Evolutionary conservation across 2,888 invertebrate species (phyloP), one percentile per base, ranked within the genome.

Genomic region (Phorcus lineatus): DNA sequence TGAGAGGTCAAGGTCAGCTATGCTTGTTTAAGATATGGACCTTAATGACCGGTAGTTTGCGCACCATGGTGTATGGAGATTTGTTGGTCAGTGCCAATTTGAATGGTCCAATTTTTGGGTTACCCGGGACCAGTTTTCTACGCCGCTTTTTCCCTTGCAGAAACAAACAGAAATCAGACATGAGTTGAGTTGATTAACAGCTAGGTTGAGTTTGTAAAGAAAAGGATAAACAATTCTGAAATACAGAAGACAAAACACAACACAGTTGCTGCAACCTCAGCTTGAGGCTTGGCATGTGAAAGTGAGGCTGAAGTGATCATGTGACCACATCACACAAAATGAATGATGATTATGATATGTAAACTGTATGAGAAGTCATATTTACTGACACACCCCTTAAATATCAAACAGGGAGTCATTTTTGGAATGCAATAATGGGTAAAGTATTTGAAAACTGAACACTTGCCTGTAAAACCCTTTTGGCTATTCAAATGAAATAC

Each of bases 31-130:
- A 80, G 79, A 89, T 86, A 86, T 88, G 87, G 83, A 89, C 87
- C 88, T 88, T 89, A 82, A 89, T 87, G 54, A 88, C 87, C 40
- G 89, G 89, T 22, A 89, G 87, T 86, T 87, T 88, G 84, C 87
- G 87, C 54, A 87, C 84, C 84, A 87, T 84, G 83, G 86, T 84
- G 78, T 86, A 85, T 9, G 86, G 86, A 40, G 86, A 83, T 66
- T 82, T 80, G 70, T 82, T 78, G 79, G 88, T 85, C 82, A 88
- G 86, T 74, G 86, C 86, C 76, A 87, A 85, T 86, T 87, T 88
- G 78, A 87, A 83, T 62, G 87, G 83, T 62, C 80, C 81, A 76
- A 82, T 81, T 13, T 74, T 74, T n/a, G 74, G 80, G 9, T 80
- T 57, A 47, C 36, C 76, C n/a, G 55, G 36, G 31, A 66, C 36